These are phyloP conservation scores for Pelagia noctiluca DNA, from an alignment of 30 jellyfish, hydroid and myxozoan genomes.

Conservation along the genomic window DNA sequence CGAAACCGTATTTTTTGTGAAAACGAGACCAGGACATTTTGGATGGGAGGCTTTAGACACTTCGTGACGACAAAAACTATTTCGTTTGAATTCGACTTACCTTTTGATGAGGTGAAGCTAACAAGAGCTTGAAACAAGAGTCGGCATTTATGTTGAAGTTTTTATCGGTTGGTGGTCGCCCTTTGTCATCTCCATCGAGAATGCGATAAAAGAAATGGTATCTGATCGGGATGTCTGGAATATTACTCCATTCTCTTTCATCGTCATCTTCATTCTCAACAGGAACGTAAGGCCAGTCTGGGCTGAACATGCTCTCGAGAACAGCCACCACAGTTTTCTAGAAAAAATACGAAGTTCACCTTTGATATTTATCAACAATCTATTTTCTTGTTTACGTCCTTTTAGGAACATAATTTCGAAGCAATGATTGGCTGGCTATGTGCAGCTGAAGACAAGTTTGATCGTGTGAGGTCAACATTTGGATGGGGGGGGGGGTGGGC, in stretches of 20 bases:
- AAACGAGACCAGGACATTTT: too few relatives aligned
- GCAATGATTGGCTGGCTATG: too few relatives aligned
- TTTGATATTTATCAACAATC: too few relatives aligned
- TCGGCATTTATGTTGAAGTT: slow-evolving; percentile 53
- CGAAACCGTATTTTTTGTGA: too few relatives aligned
- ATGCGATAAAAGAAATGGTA: slow-evolving; percentile 83
- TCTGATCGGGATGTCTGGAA: slow-evolving; percentile 83
- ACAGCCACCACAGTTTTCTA: slow-evolving; percentile 95
- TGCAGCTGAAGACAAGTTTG: too few relatives aligned
- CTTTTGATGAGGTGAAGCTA: slow-evolving; percentile 69
- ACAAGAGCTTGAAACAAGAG: slow-evolving; percentile 69
- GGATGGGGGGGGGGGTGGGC: too few relatives aligned
- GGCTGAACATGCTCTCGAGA: slow-evolving; percentile 79
- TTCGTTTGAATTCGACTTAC: slow-evolving; percentile 45
- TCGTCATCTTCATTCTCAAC: slow-evolving; percentile 62
- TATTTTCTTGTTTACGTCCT: too few relatives aligned
- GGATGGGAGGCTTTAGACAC: neutral
- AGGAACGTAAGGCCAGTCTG: slow-evolving; percentile 93
- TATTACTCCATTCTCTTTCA: slow-evolving; percentile 74
- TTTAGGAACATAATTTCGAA: too few relatives aligned
- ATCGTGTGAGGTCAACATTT: too few relatives aligned
- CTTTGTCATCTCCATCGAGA: slow-evolving; percentile 87
- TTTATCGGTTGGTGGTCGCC: slow-evolving; percentile 64
- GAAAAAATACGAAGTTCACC: neutral
- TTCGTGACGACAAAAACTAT: neutral